Percentiles rank a stretch among this genome's conserved stretches.
Conservation (phyloP, 2,888 invertebrate genomes). For the Drosophila pseudotalamancana region DNA sequence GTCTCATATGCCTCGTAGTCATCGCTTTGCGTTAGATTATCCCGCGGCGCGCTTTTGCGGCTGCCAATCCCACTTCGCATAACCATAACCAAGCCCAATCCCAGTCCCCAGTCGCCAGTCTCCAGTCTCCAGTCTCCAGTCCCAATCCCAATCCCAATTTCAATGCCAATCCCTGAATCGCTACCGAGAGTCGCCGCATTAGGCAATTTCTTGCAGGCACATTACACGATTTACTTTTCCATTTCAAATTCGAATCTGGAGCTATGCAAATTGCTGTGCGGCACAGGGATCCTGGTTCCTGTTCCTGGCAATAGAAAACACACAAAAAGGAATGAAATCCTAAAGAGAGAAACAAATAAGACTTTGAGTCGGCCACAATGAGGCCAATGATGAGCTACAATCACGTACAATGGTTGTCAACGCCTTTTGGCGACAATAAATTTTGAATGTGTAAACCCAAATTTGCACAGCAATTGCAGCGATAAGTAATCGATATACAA, state of each 20-base stretch:
- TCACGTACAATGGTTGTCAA: slow-evolving; percentile 31
- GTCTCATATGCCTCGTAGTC: slow-evolving; percentile 67
- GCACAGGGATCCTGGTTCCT: slow-evolving; percentile 19
- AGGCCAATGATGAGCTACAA: slow-evolving; percentile 66
- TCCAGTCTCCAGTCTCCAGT: not conserved
- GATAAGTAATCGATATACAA: not conserved
- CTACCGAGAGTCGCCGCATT: slow-evolving; percentile 53
- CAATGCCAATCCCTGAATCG: slow-evolving; percentile 34
- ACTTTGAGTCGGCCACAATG: slow-evolving; percentile 59
- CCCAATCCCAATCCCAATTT: slow-evolving; percentile 6
- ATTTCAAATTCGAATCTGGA: slow-evolving; percentile 76
- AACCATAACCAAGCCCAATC: slow-evolving; percentile 11
- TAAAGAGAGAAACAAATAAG: slow-evolving; percentile 59
- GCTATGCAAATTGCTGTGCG: slow-evolving; percentile 74
- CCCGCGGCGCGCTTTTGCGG: slow-evolving; percentile 72
- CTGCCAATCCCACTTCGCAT: slow-evolving; percentile 26
- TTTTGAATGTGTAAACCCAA: too few species aligned
- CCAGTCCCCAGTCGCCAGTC: not conserved
- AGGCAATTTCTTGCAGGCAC: slow-evolving; percentile 78
- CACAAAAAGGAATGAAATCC: not conserved
- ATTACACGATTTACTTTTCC: slow-evolving; percentile 79
- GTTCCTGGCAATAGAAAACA: slow-evolving; percentile 13
- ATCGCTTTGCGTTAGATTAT: slow-evolving; percentile 70
- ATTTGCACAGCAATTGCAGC: not conserved
- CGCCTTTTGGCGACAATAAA: not conserved